A percentile compares a stretch with the other conserved stretches of the same genome.
These are phyloP conservation scores for Microctonus hyperodae DNA, from an alignment of 2,888 invertebrate species.

Conservation along the genomic window DNA sequence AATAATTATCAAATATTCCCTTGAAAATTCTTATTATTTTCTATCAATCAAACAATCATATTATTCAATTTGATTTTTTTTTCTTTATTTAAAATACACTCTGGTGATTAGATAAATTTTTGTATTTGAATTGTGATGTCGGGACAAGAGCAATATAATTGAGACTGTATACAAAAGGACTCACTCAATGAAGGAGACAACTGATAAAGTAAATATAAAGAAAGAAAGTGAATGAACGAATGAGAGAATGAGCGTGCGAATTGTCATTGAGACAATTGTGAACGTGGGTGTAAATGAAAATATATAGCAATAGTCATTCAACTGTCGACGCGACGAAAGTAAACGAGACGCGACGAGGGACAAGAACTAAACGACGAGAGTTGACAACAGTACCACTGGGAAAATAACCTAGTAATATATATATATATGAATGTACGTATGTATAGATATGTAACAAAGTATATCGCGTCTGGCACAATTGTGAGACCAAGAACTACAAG, in stretches of 20 bases:
- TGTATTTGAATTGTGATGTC: neutral
- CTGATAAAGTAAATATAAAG: neutral
- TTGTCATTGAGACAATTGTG: neutral
- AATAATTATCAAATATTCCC: neutral
- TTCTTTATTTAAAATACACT: neutral
- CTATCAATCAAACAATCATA: no score
- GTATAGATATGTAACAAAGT: neutral
- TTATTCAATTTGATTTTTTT: no score
- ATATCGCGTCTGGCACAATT: conserved; percentile 16
- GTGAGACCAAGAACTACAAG: conserved; percentile 3
- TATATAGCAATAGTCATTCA: conserved; percentile 13
- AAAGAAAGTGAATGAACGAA: neutral
- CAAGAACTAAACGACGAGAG: neutral
- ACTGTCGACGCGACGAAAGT: conserved; percentile 1
- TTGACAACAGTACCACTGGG: neutral
- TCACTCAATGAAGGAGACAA: neutral
- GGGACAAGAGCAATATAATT: neutral
- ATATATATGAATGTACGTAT: neutral
- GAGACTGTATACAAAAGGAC: no score
- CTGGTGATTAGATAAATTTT: neutral
- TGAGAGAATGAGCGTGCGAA: neutral
- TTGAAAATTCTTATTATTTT: no score
- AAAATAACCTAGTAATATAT: neutral
- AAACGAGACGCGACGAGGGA: neutral
- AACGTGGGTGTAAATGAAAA: neutral